Conservation (phyloP, 1,140 invertebrate species). For the Phortica variegata region DNA sequence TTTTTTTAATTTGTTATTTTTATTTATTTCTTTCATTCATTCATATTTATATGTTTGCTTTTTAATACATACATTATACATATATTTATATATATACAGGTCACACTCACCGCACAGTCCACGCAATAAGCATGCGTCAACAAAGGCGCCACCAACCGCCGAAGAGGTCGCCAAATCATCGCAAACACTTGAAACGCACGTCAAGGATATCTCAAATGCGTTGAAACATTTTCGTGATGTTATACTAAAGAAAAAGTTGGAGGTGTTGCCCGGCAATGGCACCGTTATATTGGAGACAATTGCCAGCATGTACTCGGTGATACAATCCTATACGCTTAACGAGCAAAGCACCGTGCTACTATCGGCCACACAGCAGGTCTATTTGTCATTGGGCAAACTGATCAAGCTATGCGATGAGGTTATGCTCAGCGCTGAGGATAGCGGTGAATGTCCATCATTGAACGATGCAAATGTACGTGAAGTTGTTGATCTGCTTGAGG, state of each 20-base stretch:
- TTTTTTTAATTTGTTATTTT: no score
- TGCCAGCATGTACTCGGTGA: constrained; percentile 78
- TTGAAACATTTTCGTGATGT: constrained; percentile 87
- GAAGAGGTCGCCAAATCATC: constrained; percentile 62
- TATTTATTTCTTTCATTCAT: no score
- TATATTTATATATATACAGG: constrained; percentile 35
- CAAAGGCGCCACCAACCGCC: constrained; percentile 57
- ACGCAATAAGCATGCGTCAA: constrained; percentile 58
- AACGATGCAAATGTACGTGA: constrained; percentile 75
- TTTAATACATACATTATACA: neutral
- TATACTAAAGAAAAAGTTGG: constrained; percentile 85
- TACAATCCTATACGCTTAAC: constrained; percentile 67
- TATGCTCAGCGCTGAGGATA: constrained; percentile 65
- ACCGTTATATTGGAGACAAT: constrained; percentile 90
- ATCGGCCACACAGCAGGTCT: constrained; percentile 83
- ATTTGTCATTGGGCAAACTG: constrained; percentile 81
- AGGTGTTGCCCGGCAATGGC: constrained; percentile 89
- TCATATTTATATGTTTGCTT: neutral
- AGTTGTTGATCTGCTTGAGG: constrained; percentile 74
- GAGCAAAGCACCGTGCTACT: constrained; percentile 66
- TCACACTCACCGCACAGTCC: constrained; percentile 65
- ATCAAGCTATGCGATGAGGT: constrained; percentile 89
- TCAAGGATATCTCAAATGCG: constrained; percentile 72
- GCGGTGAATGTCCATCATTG: constrained; percentile 62
- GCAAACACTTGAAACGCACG: constrained; percentile 65